These are phyloP conservation scores for Amitus sp. DNA, from an alignment of 2,888 invertebrate species.

Conservation along the genomic window DNA sequence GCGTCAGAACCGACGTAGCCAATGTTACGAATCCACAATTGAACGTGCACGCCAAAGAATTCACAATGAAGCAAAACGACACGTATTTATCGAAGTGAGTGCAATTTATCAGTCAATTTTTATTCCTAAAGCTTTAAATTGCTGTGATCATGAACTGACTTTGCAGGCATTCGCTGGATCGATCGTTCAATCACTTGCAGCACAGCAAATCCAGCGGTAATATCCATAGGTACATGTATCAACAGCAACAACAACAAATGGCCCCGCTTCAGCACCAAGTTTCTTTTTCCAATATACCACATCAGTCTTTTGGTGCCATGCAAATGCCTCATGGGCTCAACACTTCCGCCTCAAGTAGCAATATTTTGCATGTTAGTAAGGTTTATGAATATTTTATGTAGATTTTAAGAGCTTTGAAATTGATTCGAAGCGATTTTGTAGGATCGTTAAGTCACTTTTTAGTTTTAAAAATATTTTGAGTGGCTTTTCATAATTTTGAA, in stretches of 20 bases:
- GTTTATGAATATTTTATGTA: no score
- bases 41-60: slow-evolving; percentile 91
- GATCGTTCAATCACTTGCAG: slow-evolving; percentile 67
- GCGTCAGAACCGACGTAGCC: slow-evolving; percentile 71
- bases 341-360: slow-evolving; percentile 73
- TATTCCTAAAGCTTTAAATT: no score
- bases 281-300: slow-evolving; percentile 42
- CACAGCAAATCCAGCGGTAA: slow-evolving; percentile 80
- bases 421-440: no score
- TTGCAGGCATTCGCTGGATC: slow-evolving; percentile 50
- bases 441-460: no score
- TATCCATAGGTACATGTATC: slow-evolving; percentile 67
- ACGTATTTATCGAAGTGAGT: slow-evolving; percentile 62
- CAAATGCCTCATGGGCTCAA: no score
- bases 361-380: slow-evolving; percentile 73
- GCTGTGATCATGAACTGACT: no score
- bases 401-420: no score
- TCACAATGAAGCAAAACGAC: slow-evolving; percentile 79
- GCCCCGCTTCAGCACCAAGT: slow-evolving; percentile 52
- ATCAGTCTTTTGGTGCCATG: slow-evolving; percentile 32
- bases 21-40: slow-evolving; percentile 70
- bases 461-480: no score
- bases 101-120: no score
- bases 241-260: slow-evolving; percentile 67
- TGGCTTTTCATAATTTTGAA: no score